These are phyloP conservation scores for Ochropacha duplaris DNA, from an alignment of 2,888 invertebrate genomes.

Conservation along the genomic window DNA sequence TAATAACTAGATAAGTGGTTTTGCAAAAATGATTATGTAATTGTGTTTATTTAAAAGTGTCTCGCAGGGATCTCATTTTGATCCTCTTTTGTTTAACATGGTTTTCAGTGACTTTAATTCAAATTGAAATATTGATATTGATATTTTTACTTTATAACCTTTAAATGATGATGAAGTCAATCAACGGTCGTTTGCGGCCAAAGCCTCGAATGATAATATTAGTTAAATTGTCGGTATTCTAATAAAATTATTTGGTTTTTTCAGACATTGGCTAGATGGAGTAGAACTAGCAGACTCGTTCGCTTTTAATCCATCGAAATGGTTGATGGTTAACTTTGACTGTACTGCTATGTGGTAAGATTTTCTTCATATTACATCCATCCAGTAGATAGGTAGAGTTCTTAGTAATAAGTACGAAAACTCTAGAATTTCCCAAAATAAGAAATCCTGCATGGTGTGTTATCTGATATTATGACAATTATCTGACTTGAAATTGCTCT, in stretches of 20 bases:
- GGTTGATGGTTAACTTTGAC: conserved; percentile 99
- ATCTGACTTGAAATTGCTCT: too few species aligned
- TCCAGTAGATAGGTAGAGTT: too few species aligned
- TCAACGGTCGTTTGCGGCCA: too few species aligned
- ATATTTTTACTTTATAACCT: too few species aligned
- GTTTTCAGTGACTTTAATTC: background rate
- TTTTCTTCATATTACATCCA: background rate
- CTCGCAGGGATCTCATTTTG: background rate
- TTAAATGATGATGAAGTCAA: too few species aligned
- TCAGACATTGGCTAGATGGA: conserved; percentile 92
- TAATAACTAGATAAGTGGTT: background rate
- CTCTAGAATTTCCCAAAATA: too few species aligned
- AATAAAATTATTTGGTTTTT: conserved; percentile 12
- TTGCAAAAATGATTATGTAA: background rate
- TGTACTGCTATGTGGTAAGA: conserved; percentile 98
- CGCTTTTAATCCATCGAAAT: conserved; percentile 99
- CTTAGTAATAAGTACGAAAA: too few species aligned
- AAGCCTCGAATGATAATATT: too few species aligned
- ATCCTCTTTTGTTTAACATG: background rate
- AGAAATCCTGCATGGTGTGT: too few species aligned
- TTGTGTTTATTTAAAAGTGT: background rate
- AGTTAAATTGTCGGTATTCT: background rate
- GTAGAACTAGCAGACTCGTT: conserved; percentile 97
- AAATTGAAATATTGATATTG: too few species aligned
- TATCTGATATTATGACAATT: too few species aligned